Percentiles rank a stretch among this genome's conserved stretches.
Evolutionary conservation across 2,888 invertebrate genomes (phyloP).

Genomic region (Empis stercorea): DNA sequence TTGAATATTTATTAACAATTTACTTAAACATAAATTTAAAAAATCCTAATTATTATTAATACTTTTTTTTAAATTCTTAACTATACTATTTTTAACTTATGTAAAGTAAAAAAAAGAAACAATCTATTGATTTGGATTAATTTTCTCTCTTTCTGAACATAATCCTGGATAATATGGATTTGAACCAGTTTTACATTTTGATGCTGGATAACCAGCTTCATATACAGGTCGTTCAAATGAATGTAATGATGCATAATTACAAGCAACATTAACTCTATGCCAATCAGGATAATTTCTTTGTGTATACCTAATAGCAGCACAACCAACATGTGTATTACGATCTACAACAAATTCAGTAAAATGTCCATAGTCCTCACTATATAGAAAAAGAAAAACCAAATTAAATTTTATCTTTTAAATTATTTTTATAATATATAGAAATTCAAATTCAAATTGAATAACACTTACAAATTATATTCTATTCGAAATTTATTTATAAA

Average conservation of each 20-base stretch:
- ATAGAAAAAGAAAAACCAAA: too few species aligned
- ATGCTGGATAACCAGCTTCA: slow-evolving; percentile 25
- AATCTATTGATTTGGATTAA: slow-evolving; percentile 30
- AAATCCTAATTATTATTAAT: too few species aligned
- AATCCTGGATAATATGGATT: slow-evolving; percentile 26
- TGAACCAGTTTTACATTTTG: slow-evolving; percentile 25
- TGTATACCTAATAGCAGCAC: slow-evolving; percentile 30
- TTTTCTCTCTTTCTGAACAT: slow-evolving; percentile 26
- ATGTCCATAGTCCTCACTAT: slow-evolving; percentile 31
- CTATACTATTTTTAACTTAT: too few species aligned
- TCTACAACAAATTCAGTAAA: slow-evolving; percentile 32
- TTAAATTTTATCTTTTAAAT: too few species aligned
- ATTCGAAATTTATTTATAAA: slow-evolving; percentile 27
- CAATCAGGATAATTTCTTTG: slow-evolving; percentile 23
- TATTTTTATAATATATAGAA: too few species aligned
- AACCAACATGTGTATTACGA: slow-evolving; percentile 32
- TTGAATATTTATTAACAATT: too few species aligned
- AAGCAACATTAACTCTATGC: slow-evolving; percentile 30
- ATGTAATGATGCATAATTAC: slow-evolving; percentile 32
- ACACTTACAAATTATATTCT: slow-evolving; percentile 26
- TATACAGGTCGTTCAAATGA: slow-evolving; percentile 28
- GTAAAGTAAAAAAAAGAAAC: too few species aligned
- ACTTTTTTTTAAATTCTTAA: too few species aligned
- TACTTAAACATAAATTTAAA: too few species aligned
- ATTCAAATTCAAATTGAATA: background rate